phyloP scores from a whole-genome alignment of 2,888 invertebrate species.

The Diarsia dahlii region DNA sequence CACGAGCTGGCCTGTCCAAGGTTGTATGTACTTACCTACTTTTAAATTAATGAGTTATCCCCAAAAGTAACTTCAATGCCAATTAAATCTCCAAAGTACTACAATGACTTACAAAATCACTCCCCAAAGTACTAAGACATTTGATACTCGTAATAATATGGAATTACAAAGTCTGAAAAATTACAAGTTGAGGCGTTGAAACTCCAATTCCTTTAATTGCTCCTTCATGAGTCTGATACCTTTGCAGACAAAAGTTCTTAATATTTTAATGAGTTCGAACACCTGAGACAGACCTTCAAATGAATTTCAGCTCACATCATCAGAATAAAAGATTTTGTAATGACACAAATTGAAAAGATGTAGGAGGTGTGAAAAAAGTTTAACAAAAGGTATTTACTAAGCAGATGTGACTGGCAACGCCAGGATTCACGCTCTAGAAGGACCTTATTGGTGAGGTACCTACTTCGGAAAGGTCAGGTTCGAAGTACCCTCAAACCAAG shows the following conservation, averaged over 20 bases:
- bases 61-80: background rate
- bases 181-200: conserved; percentile 25
- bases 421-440: no score
- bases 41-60: background rate
- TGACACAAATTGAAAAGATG: background rate
- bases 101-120: conserved; percentile 8
- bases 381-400: background rate
- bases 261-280: conserved; percentile 52
- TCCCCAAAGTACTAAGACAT: conserved; percentile 11
- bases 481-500: no score
- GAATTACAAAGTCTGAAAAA: conserved; percentile 34
- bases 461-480: no score
- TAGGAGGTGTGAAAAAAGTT: background rate
- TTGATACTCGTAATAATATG: conserved; percentile 18
- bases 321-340: conserved; percentile 23
- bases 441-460: no score
- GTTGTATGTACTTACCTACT: no score
- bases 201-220: conserved; percentile 38
- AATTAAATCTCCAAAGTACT: conserved; percentile 14
- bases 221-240: conserved; percentile 38
- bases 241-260: conserved; percentile 47
- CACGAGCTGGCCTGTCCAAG: no score
- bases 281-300: conserved; percentile 32
- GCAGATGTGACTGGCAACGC: background rate
- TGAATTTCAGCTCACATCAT: conserved; percentile 9